These are phyloP conservation scores for Heterotis niloticus DNA, from an alignment of 2,113 vertebrate species.

Conservation along the genomic window DNA sequence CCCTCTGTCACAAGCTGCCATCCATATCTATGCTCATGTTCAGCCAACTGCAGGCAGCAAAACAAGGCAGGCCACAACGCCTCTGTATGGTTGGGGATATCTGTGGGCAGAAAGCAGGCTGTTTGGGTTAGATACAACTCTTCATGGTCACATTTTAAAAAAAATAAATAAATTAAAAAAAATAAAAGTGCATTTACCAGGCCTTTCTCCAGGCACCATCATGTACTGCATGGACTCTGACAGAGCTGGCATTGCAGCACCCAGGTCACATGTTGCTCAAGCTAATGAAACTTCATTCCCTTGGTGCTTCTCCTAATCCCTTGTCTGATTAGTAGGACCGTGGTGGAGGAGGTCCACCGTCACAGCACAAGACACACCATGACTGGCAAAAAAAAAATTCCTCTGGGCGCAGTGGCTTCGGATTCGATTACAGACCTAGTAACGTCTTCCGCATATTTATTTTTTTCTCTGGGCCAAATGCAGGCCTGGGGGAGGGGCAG, in stretches of 20 bases:
- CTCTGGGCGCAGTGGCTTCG: slow-evolving; percentile 41
- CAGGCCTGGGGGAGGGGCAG: background rate
- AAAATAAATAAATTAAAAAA: too few relatives aligned
- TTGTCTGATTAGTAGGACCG: slow-evolving; percentile 39
- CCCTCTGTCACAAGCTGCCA: background rate
- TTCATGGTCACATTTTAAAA: too few relatives aligned
- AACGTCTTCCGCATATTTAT: slow-evolving; percentile 50
- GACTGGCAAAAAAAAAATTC: slow-evolving; percentile 3
- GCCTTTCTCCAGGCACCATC: too few relatives aligned
- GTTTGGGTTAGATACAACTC: too few relatives aligned
- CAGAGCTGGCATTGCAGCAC: too few relatives aligned
- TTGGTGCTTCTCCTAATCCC: background rate
- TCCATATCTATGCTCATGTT: background rate
- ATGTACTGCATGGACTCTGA: too few relatives aligned
- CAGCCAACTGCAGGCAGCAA: background rate
- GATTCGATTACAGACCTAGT: slow-evolving; percentile 62
- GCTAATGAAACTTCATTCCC: too few relatives aligned
- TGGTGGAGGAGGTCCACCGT: slow-evolving; percentile 23
- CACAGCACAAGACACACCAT: slow-evolving; percentile 36
- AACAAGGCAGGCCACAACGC: background rate
- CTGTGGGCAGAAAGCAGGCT: background rate
- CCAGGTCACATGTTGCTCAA: too few relatives aligned
- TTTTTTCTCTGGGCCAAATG: slow-evolving; percentile 20
- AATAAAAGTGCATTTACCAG: too few relatives aligned
- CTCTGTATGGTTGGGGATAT: background rate